Conservation (phyloP, 2,113 vertebrate species). For the Rhinolophus sinicus region DNA sequence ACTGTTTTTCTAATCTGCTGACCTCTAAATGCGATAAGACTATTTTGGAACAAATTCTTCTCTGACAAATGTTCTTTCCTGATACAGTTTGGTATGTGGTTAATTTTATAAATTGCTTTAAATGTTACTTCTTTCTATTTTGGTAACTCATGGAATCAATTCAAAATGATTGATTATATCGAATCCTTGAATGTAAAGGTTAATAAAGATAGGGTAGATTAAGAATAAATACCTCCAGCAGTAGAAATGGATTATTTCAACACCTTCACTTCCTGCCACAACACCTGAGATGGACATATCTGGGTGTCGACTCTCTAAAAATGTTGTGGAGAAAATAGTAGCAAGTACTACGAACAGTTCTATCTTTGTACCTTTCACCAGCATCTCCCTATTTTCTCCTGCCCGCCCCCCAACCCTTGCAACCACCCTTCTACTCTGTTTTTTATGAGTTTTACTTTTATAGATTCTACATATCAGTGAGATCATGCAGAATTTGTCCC, state of each 20-base stretch:
- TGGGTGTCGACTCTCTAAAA: background rate
- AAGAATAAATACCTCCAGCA: slow-evolving; percentile 21
- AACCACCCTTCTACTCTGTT: background rate
- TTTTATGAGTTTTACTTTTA: background rate
- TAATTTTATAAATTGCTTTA: slow-evolving; percentile 54
- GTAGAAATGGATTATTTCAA: background rate
- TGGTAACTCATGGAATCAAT: background rate
- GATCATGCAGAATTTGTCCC: background rate
- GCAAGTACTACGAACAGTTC: background rate
- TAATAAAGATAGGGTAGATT: background rate
- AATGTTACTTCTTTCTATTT: slow-evolving; percentile 40
- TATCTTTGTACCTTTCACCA: background rate
- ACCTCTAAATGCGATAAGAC: slow-evolving; percentile 1
- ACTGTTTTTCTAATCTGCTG: background rate
- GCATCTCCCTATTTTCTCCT: background rate
- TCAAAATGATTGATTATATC: background rate
- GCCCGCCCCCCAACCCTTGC: background rate
- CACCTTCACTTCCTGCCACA: background rate
- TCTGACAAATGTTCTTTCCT: slow-evolving; percentile 30
- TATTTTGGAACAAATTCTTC: background rate
- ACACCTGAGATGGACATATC: background rate
- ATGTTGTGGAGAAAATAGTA: background rate
- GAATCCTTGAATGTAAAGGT: background rate
- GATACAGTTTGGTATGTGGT: background rate
- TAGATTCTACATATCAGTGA: background rate